Percentiles rank a stretch among this genome's conserved stretches.
These are phyloP conservation scores for Desmophyllum pertusum DNA, from an alignment of 92 coral and sea anemone species.

Conservation along the genomic window DNA sequence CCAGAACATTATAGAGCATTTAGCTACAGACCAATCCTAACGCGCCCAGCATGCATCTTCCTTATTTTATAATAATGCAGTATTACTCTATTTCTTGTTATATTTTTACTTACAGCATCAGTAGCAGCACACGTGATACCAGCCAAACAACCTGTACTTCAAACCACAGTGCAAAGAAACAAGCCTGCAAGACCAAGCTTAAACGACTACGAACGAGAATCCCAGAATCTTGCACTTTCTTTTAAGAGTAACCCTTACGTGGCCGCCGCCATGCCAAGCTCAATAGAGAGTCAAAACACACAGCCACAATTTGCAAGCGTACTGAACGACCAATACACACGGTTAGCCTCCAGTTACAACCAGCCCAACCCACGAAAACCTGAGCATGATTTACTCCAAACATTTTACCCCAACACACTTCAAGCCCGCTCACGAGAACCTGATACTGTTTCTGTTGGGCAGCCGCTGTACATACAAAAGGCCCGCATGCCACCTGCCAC, in stretches of 20 bases:
- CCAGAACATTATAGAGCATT: too few species aligned
- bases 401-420: constrained; percentile 32
- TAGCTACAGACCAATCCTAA: not conserved
- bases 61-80: not conserved
- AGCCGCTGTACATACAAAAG: constrained; percentile 24
- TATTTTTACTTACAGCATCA: not conserved
- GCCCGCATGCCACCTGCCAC: not conserved
- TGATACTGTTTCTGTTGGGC: constrained; percentile 25
- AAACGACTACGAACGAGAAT: constrained; percentile 25
- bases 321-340: constrained; percentile 19
- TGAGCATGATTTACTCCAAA: constrained; percentile 26
- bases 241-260: constrained; percentile 15
- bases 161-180: constrained; percentile 20
- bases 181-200: constrained; percentile 29
- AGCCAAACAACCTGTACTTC: constrained; percentile 13
- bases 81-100: not conserved
- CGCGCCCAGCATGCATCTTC: not conserved
- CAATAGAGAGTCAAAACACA: constrained; percentile 6
- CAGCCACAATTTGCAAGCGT: constrained; percentile 9
- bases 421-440: constrained; percentile 20
- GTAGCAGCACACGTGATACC: not conserved
- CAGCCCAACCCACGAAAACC: not conserved
- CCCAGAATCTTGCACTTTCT: constrained; percentile 33
- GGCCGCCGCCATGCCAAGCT: not conserved
- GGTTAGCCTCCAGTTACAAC: constrained; percentile 15